Base-by-base conservation (phyloP, 2,797 vertebrate genomes). In the Gymnopithys bicolor region DNA sequence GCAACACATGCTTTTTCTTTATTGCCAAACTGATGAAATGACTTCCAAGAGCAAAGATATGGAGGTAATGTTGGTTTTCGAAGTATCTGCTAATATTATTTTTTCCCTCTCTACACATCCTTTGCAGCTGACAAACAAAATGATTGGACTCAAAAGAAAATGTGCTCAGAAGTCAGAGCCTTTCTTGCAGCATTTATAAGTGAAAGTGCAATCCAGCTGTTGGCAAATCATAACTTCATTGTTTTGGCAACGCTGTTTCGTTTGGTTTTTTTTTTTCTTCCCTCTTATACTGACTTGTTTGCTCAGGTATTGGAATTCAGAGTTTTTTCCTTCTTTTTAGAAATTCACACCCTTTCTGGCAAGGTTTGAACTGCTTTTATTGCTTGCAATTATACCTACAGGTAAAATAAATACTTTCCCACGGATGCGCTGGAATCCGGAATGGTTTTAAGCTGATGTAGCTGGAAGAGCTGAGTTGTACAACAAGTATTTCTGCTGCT, bases 331-430 rank as follows among this genome's bases (percentile, higher is more conserved):
- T 94, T 94, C 95, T 96, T 96, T 97, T 97, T 96, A 96, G 94
- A 96, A 94, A 97, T 96, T 97, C 93, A 95, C 97, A 96, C 97
- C 96, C 97, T 97, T 97, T 93, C 95, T 98, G 97, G 97, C 97
- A 97, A 89, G 91, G 94, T 37, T 73, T 69, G 94, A 97, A 87
- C 84, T 94, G 97, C 87, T 97, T 97, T 97, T 97, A 97, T 96
- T 97, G 95, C 96, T 95, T 81, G 90, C 97, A 97, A 97, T 97
- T 98, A 97, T 95, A 97, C 94, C 96, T 97, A 97, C 96, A 97
- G 95, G 97, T 97, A 97, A 97, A 97, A 97, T 83, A 96, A 97
- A 97, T 97, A 97, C 97, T 98, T 98, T 98, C 97, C 97, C 97
- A 98, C 96, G 97, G 97, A 96, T 97, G 84, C 25, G 5, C 77